A percentile compares a stretch with the other conserved stretches of the same genome.
phyloP scores from a whole-genome alignment of 1,140 invertebrate species.

The Anoplophora glabripennis region DNA sequence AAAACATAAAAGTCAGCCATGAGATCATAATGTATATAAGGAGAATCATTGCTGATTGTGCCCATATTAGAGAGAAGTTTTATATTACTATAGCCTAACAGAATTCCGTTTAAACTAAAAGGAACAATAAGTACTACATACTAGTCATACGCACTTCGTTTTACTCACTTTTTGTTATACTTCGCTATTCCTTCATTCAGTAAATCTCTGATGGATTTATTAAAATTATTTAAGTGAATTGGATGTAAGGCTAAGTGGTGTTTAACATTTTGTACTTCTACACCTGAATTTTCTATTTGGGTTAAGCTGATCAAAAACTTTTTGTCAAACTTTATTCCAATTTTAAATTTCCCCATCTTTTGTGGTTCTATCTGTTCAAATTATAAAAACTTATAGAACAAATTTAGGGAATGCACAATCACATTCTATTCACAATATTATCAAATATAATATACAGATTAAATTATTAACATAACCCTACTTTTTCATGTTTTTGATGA shows the following conservation, averaged over 20 bases:
- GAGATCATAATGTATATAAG: conserved; percentile 60
- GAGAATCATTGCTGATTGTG: conserved; percentile 55
- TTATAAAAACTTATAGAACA: no score
- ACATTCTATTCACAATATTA: no score
- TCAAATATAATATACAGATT: no score
- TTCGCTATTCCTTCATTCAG: conserved; percentile 55
- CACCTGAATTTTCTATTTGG: conserved; percentile 57
- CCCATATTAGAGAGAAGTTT: conserved; percentile 56
- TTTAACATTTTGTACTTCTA: conserved; percentile 53
- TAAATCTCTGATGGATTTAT: conserved; percentile 53
- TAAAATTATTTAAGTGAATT: conserved; percentile 58
- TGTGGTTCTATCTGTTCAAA: not conserved
- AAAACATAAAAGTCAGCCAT: conserved; percentile 66
- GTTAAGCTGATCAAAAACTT: conserved; percentile 35
- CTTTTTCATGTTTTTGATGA: no score
- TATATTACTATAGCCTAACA: conserved; percentile 62
- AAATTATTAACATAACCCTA: no score
- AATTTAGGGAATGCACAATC: no score
- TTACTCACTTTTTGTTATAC: conserved; percentile 54
- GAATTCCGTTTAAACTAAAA: conserved; percentile 57
- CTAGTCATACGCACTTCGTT: not conserved
- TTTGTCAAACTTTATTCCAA: conserved; percentile 28
- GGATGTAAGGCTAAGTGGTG: conserved; percentile 60
- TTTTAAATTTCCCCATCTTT: conserved; percentile 22
- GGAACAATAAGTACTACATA: conserved; percentile 10